Evolutionary conservation across 2,797 vertebrate genomes (phyloP), one percentile per base, ranked within the genome.

Genomic region (Bryconaethiops microstoma): DNA sequence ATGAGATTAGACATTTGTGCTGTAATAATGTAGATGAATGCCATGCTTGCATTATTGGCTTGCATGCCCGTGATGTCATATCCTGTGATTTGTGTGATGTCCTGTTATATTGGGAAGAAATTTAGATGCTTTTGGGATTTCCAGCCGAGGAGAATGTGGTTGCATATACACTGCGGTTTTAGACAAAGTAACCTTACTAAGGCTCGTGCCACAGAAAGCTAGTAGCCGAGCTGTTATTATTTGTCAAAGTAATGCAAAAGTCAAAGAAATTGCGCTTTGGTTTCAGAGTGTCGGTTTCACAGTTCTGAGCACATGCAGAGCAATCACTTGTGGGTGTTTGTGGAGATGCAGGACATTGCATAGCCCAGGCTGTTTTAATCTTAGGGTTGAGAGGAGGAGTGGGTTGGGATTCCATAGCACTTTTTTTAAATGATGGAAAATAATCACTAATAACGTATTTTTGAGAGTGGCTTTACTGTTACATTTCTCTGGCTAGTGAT

Each of bases 21-120:
- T 7, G 10, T 72, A 76, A 16, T 62, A 79, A 65, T 59, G 59
- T 77, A 65, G 79, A 72, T 76, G 59, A 79, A 76, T 79, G 72
- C 64, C 42, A 35, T 21, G 48, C 42, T 48, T 57, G 48, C 35
- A 48, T 76, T 48, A 60, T 77, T 83, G 62, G 70, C 54, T 68
- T 55, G 70, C 55, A 62, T 45, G 21, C 54, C 45, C 64, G 81
- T 25, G 54, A 45, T 70, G 23, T 70, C 62, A 62, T 63, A 57
- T 76, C 57, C 0, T 5, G 39, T 35, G 16, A 63, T 63, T 59
- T 59, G 59, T 65, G 57, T 82, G 71, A 79, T 82, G 57, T 70
- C 74, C 3, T 8, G 14, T 78, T 65, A 70, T 83, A 71, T 63
- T 48, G 65, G 8, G 19, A 40, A 45, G 16, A n/a, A n/a, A n/a